Percentiles rank a stretch among this genome's conserved stretches.
These are phyloP conservation scores for Thaleichthys pacificus DNA, from an alignment of 2,797 vertebrate species.

Conservation along the genomic window DNA sequence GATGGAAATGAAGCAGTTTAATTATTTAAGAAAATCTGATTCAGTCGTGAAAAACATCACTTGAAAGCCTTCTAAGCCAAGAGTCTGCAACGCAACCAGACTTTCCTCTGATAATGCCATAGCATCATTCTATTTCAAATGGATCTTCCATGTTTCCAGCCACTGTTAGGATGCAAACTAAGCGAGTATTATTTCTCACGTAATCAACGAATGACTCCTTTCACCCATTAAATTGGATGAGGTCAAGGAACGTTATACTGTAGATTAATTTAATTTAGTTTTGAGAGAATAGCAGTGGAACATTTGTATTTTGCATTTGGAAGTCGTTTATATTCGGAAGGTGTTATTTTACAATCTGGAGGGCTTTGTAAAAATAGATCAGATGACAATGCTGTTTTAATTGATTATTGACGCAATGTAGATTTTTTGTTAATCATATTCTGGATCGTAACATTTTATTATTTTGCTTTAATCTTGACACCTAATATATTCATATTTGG, in stretches of 20 bases:
- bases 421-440: slow-evolving; percentile 15
- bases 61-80: neutral
- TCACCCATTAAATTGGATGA: neutral
- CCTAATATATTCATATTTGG: slow-evolving; percentile 4
- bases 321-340: slow-evolving; percentile 50
- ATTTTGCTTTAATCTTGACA: slow-evolving; percentile 23
- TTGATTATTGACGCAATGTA: slow-evolving; percentile 34
- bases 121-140: neutral
- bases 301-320: too few relatives aligned
- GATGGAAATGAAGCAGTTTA: neutral
- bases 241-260: neutral
- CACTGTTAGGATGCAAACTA: too few relatives aligned
- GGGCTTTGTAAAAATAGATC: slow-evolving; percentile 52
- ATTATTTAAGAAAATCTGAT: neutral
- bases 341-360: slow-evolving; percentile 40
- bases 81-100: too few relatives aligned
- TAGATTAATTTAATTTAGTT: neutral
- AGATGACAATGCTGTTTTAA: slow-evolving; percentile 18
- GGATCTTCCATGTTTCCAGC: too few relatives aligned
- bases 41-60: neutral
- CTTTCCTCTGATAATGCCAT: neutral
- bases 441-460: slow-evolving; percentile 18
- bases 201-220: too few relatives aligned
- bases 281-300: too few relatives aligned
- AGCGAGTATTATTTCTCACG: neutral